These are phyloP conservation scores for Ursus arctos DNA, from an alignment of 2,113 vertebrate species.

Conservation along the genomic window DNA sequence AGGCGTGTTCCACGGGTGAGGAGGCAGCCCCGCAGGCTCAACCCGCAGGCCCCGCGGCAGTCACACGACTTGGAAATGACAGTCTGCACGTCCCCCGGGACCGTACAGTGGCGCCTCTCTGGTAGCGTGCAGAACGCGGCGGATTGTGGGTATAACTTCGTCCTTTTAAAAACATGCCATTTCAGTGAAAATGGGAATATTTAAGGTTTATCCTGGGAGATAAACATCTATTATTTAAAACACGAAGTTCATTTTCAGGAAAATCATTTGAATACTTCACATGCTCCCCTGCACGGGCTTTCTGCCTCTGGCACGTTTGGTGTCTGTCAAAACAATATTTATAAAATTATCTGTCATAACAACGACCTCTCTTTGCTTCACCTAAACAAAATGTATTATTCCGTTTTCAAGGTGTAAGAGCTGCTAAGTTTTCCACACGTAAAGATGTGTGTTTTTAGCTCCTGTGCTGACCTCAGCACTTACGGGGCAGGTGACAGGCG, in stretches of 20 bases:
- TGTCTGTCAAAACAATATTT: conserved; percentile 73
- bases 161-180: background rate
- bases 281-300: background rate
- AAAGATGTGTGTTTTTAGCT: conserved; percentile 59
- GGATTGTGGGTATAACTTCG: background rate
- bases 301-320: conserved; percentile 66
- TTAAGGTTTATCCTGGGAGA: conserved; percentile 40
- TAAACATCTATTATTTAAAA: conserved; percentile 85
- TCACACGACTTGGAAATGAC: background rate
- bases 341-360: conserved; percentile 79
- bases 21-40: background rate
- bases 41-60: background rate
- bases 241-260: conserved; percentile 69
- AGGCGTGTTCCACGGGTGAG: rapidly evolving
- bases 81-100: background rate
- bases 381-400: background rate
- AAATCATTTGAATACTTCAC: conserved; percentile 53
- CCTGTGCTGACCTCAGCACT: conserved; percentile 61
- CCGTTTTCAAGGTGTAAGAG: background rate
- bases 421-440: background rate
- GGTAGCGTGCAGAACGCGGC: rapidly evolving
- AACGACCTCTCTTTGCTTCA: conserved; percentile 52
- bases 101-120: background rate
- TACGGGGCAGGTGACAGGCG: background rate
- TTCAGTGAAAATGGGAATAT: conserved; percentile 65